Evolutionary conservation across 2,888 invertebrate genomes (phyloP).

Genomic region (Hirtodrosophila duncani): DNA sequence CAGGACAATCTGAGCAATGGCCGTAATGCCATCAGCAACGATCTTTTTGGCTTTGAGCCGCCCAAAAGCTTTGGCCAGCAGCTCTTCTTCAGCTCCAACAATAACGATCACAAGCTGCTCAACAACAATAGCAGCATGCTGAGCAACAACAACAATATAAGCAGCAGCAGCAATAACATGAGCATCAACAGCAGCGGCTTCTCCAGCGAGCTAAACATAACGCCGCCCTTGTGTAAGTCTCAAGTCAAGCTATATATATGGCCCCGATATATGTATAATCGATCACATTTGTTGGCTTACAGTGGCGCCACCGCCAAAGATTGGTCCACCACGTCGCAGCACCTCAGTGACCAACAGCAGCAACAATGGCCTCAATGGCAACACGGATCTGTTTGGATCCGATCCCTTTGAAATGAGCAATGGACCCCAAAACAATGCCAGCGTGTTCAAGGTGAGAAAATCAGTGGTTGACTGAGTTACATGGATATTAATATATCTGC

Average conservation of each 20-base stretch:
- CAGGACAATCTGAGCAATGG: constrained; percentile 75
- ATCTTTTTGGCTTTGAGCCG: constrained; percentile 78
- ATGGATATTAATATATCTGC: no score
- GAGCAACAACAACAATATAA: constrained; percentile 50
- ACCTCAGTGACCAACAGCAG: constrained; percentile 57
- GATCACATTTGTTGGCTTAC: constrained; percentile 64
- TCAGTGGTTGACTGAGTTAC: no score
- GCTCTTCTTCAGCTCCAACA: constrained; percentile 79
- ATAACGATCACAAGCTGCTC: constrained; percentile 72
- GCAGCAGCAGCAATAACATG: constrained; percentile 57
- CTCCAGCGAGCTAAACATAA: constrained; percentile 74
- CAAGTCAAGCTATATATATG: not conserved
- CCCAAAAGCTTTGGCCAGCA: constrained; percentile 78
- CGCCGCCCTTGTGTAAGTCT: constrained; percentile 85
- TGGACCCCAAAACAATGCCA: no score
- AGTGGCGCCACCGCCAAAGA: constrained; percentile 95
- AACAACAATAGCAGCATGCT: constrained; percentile 67
- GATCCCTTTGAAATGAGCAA: constrained; percentile 82
- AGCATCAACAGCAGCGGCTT: constrained; percentile 76
- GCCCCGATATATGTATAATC: not conserved
- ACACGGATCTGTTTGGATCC: constrained; percentile 88
- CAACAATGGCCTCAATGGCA: constrained; percentile 56
- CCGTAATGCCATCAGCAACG: constrained; percentile 71
- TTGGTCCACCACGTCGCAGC: constrained; percentile 81
- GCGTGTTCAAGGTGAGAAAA: constrained; percentile 76